Base-by-base conservation (phyloP, 2,888 invertebrate species). In the Trichogramma dendrolimi region DNA sequence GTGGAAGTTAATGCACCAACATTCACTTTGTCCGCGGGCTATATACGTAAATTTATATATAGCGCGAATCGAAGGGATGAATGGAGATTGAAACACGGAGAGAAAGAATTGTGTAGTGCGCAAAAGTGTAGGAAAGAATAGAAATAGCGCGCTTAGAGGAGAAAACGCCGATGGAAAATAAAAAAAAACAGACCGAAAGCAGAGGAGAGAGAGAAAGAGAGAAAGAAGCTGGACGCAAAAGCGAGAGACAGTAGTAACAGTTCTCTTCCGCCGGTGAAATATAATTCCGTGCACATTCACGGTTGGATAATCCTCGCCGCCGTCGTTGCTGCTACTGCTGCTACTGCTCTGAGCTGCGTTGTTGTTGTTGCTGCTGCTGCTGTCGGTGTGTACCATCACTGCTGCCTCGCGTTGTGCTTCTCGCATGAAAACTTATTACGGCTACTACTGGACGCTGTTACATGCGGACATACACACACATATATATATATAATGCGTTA, bases 251-350 rank as follows among this genome's bases (percentile, higher is more conserved):
- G 64, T 70, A 70, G 75, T 75, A 76, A 75, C 75, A 75, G 75
- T 74, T 72, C 73, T 75, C 75, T 76, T 75, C 75, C 76, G 74
- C 73, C 72, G 71, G 73, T 75, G 76, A 77, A 77, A 77, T 76
- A 76, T 76, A 77, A 77, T 76, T 77, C 77, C 75, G 73, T 72
- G 74, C 74, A 75, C 76, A 76, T 76, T 77, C 75, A 76, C 75
- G 77, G 73, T 76, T 71, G 77, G 75, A 76, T 77, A 77, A 77
- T 76, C 75, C 75, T 72, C 52, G 63, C 14, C 14, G 14, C 14
- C 14, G 14, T 55, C 58, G 74, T 75, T 75, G 74, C 73, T 76
- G 14, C 14, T 14, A 14, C 14, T 14, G 14, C 14, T 2, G 14
- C 14, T 14, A 2, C 14, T 14, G 14, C 14, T 14, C 14, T 2